Evolutionary conservation across 2,888 invertebrate species (phyloP), one percentile per base, ranked within the genome.

Genomic region (Parascotia fuliginaria): DNA sequence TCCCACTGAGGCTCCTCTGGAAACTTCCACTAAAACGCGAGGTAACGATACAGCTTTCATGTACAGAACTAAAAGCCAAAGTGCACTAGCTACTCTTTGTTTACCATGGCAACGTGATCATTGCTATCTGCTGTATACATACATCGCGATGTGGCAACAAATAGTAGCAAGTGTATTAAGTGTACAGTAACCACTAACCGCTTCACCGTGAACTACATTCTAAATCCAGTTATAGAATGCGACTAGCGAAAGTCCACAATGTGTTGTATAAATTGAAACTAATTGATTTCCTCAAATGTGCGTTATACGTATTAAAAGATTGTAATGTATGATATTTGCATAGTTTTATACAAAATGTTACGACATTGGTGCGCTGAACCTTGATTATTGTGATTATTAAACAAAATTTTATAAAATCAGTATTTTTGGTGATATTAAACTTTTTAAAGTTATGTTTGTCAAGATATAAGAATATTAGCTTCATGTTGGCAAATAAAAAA

Each of bases 1-100:
- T 9, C 81, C 83, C 15, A 91, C 92, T 1, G 90, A 93, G 60
- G 79, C 92, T 0, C 85, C 92, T 0, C 81, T 81, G 37, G 92
- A 92, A 58, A 82, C 88, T 0, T 85, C 89, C 19, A 90, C 92
- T 3, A 91, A 89, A 84, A 80, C 80, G 15, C 89, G 94, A 87
- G 92, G 92, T 92, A 86, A 86, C 68, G 37, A 44, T 28, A 48
- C 44, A 4, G 38, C 47, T 50, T 46, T 42, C 42, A 12, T 47
- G 9, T 34, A 48, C 39, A 14, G 16, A 39, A 9, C n/a, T 32
- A 41, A 43, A 5, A 36, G 24, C 13, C 12, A 6, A 42, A 40
- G 19, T 27, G 41, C 40, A 37, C 38, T 47, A 27, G 50, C n/a
- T 28, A 32, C 33, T 19, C 6, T 34, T 39, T 45, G 27, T 45